Percentiles rank a stretch among this genome's conserved stretches.
Evolutionary conservation across 2,888 invertebrate genomes (phyloP).

Genomic region (Oligia fasciuncula): DNA sequence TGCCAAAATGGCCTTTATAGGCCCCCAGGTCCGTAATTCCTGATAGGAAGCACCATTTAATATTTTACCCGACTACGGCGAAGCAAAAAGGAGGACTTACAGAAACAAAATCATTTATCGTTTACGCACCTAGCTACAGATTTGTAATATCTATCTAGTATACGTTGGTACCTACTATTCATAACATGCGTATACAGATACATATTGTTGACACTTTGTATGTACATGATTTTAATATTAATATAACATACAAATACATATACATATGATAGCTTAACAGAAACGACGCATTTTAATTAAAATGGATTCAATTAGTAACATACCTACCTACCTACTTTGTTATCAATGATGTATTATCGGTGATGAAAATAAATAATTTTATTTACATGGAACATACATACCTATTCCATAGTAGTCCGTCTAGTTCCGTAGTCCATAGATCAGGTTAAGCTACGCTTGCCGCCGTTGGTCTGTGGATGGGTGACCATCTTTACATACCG

Average conservation of each 20-base stretch:
- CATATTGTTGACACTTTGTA: slow-evolving; percentile 8
- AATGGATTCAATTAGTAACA: slow-evolving; percentile 14
- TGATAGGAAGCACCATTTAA: too few relatives aligned
- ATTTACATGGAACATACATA: background rate
- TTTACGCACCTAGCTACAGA: background rate
- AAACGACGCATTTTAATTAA: slow-evolving; percentile 18
- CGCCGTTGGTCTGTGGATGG: too few relatives aligned
- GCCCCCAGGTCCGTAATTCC: too few relatives aligned
- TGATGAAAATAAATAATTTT: slow-evolving; percentile 5
- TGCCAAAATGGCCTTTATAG: too few relatives aligned
- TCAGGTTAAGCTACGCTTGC: too few relatives aligned
- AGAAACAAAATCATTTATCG: too few relatives aligned
- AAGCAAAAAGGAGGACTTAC: too few relatives aligned
- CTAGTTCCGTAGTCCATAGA: too few relatives aligned
- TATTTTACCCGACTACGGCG: too few relatives aligned
- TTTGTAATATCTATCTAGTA: background rate
- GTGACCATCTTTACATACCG: too few relatives aligned
- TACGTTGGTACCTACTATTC: background rate
- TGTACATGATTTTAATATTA: slow-evolving; percentile 3
- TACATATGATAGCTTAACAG: background rate
- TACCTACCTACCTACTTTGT: background rate
- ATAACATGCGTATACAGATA: background rate
- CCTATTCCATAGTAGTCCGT: background rate
- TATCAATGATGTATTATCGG: slow-evolving; percentile 8
- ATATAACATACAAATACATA: background rate